These are phyloP conservation scores for Hyperoplus immaculatus DNA, from an alignment of 2,797 vertebrate species.

Conservation along the genomic window DNA sequence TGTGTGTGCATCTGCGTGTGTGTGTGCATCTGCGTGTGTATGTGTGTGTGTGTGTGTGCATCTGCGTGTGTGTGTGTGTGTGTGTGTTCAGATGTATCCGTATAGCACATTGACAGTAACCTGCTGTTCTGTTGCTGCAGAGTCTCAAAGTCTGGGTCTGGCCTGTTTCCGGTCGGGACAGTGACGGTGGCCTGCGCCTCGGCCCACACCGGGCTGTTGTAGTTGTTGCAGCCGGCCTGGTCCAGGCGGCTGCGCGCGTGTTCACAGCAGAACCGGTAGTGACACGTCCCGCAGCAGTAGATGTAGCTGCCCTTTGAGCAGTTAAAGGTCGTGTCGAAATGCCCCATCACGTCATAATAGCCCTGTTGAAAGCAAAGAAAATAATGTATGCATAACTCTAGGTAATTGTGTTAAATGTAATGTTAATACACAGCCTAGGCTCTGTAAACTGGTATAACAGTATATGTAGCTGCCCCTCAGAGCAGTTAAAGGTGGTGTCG, in stretches of 20 bases:
- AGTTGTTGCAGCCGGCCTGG: slow-evolving; percentile 91
- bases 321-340: slow-evolving; percentile 93
- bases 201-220: slow-evolving; percentile 89
- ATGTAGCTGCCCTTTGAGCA: slow-evolving; percentile 92
- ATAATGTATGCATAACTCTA: neutral
- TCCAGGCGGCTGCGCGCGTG: slow-evolving; percentile 90
- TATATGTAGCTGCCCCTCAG: slow-evolving; percentile 91
- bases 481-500: slow-evolving; percentile 93
- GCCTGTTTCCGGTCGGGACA: slow-evolving; percentile 69
- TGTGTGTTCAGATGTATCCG: too few species aligned
- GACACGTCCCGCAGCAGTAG: slow-evolving; percentile 95
- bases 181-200: slow-evolving; percentile 83
- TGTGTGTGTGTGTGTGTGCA: too few species aligned
- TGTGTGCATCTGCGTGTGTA: too few species aligned
- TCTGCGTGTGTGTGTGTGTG: too few species aligned
- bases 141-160: slow-evolving; percentile 84
- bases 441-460: slow-evolving; percentile 79
- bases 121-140: slow-evolving; percentile 87
- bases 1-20: too few species aligned
- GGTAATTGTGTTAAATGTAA: too few species aligned
- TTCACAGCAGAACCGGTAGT: slow-evolving; percentile 96
- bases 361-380: slow-evolving; percentile 68
- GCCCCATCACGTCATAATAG: slow-evolving; percentile 95
- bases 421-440: too few species aligned
- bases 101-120: slow-evolving; percentile 38